Evolutionary conservation across 2,797 vertebrate genomes (phyloP), one percentile per base, ranked within the genome.

Genomic region (Mallotus villosus): DNA sequence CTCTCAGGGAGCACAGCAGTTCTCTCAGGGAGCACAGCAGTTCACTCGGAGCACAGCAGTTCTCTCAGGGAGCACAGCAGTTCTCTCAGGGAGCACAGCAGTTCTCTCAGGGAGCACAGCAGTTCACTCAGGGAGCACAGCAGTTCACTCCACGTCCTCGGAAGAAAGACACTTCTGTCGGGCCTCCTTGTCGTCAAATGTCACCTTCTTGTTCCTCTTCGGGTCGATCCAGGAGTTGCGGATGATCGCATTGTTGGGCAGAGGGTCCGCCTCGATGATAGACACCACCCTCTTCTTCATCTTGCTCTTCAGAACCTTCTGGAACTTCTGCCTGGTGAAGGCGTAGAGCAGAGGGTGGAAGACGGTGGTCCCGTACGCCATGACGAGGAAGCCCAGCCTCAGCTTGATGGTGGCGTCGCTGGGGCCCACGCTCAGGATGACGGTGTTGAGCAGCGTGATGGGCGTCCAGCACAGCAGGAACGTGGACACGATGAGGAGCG

Each of bases 391-490:
- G 84, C 96, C 97, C 82, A 99, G 91, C 88, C 98, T 93, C 83
- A 99, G 83, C 89, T 96, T 96, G 91, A 97, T 95, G 91, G 96
- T 95, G 83, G 98, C 93, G 92, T 96, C 94, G 89, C 95, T 98
- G 89, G 96, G 97, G 80, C 97, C 98, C 85, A 95, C 83, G 83
- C 96, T 97, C 86, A 99, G 93, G 87, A 99, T 99, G 68, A 95
- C 93, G 25, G 96, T 96, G 85, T 99, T 99, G 85, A 99, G 94
- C 85, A 97, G 92, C 9, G 98, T 98, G 90, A 99, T 97, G 73
- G 98, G 98, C 34, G 97, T 98, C 98, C 98, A 99, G 91, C 98
- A 99, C 89, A 99, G 93, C 74, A 99, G 93, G 89, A 99, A 99
- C 19, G 98, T 98, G 71, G 97, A 98, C 89, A 99, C 97, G 72